Conservation (phyloP, 2,113 vertebrate species). For the Alligator sinensis region DNA sequence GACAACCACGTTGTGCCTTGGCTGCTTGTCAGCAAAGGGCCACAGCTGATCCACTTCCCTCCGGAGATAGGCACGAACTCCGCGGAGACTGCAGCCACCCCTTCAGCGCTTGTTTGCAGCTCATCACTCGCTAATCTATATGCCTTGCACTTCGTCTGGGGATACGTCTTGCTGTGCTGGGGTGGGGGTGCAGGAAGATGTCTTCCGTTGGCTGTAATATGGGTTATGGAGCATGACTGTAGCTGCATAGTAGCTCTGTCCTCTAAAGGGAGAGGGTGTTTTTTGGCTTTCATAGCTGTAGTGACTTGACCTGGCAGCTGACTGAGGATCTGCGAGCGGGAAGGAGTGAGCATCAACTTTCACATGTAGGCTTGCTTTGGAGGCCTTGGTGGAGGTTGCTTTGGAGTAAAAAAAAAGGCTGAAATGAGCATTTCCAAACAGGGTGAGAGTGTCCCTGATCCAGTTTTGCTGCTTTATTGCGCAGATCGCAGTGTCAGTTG, state of each 20-base stretch:
- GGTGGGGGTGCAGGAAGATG: background rate
- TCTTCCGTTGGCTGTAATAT: background rate
- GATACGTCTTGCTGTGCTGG: background rate
- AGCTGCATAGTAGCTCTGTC: background rate
- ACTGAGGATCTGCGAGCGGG: background rate
- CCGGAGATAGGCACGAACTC: background rate
- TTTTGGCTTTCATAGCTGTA: background rate
- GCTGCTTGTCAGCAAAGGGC: conserved; percentile 30
- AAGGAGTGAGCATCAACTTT: background rate
- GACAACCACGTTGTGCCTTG: conserved; percentile 18
- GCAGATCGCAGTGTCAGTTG: background rate
- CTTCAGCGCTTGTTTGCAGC: background rate
- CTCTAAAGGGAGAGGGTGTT: fast-evolving
- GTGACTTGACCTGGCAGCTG: background rate
- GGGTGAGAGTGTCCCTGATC: background rate
- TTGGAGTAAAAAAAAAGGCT: background rate
- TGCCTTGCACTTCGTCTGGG: background rate
- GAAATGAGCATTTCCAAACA: background rate
- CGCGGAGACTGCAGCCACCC: background rate
- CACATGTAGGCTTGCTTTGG: background rate
- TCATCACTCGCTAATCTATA: too few relatives aligned
- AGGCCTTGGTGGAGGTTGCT: background rate
- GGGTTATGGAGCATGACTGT: background rate
- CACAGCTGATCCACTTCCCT: background rate
- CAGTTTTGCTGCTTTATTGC: background rate